A percentile compares a stretch with the other conserved stretches of the same genome.
Conservation (phyloP, 2,797 vertebrate species). For the Balearica regulorum region DNA sequence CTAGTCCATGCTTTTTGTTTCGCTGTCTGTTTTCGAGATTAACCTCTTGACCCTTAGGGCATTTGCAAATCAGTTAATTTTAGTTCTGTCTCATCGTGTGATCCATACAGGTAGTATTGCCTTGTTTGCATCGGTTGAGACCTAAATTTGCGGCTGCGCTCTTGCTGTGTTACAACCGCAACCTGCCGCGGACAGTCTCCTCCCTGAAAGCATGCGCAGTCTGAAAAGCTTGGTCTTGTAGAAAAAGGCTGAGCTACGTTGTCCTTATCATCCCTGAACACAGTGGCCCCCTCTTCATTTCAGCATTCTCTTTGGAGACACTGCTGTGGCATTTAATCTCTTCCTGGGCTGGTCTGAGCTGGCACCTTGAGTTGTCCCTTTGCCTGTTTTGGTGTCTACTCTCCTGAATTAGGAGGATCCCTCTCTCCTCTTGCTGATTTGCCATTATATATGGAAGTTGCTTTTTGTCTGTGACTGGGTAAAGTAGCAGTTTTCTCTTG, state of each 20-base stretch:
- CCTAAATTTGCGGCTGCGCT: neutral
- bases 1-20: neutral
- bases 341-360: neutral
- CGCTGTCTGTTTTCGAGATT: neutral
- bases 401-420: neutral
- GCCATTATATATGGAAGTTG: neutral
- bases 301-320: neutral
- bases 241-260: neutral
- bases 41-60: neutral
- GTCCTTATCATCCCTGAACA: neutral
- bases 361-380: neutral
- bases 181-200: neutral
- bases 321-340: neutral
- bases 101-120: neutral
- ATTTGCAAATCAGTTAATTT: neutral
- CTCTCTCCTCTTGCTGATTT: neutral
- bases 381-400: neutral
- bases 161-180: neutral
- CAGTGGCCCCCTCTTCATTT: neutral
- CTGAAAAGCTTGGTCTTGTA: neutral
- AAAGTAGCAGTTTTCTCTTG: neutral
- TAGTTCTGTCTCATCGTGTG: neutral
- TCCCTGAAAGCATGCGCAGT: neutral
- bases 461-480: neutral
- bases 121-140: accelerated